phyloP scores from a whole-genome alignment of 2,888 invertebrate genomes.

The Euplagia quadripunctaria region DNA sequence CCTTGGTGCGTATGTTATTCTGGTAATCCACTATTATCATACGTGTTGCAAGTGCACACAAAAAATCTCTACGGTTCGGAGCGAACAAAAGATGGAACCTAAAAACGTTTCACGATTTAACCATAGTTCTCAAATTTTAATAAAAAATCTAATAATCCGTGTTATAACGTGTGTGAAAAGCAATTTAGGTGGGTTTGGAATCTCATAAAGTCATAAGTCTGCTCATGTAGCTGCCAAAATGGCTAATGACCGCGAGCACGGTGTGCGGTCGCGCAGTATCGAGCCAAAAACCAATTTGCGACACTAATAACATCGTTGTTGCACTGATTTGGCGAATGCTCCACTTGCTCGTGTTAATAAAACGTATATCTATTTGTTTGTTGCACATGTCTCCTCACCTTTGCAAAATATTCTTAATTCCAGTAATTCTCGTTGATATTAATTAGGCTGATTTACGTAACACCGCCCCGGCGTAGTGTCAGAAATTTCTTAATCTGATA shows the following conservation, averaged over 20 bases:
- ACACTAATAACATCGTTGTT: slow-evolving; percentile 76
- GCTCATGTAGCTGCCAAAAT: slow-evolving; percentile 78
- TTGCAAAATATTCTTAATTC: not conserved
- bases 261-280: slow-evolving; percentile 76
- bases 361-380: not conserved
- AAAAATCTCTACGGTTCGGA: not conserved
- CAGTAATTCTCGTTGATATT: not conserved
- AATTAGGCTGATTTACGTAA: too few relatives aligned
- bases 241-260: slow-evolving; percentile 83
- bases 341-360: slow-evolving; percentile 28
- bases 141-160: slow-evolving; percentile 42
- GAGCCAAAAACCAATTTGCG: slow-evolving; percentile 85
- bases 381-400: not conserved
- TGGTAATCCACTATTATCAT: too few relatives aligned
- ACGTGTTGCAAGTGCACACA: too few relatives aligned
- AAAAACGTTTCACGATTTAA: not conserved
- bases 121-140: slow-evolving; percentile 32
- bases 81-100: not conserved
- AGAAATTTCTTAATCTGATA: too few relatives aligned
- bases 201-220: slow-evolving; percentile 78
- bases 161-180: slow-evolving; percentile 41
- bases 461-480: too few relatives aligned
- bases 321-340: slow-evolving; percentile 53
- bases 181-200: slow-evolving; percentile 58
- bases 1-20: too few relatives aligned